phyloP scores from a whole-genome alignment of 2,113 vertebrate genomes.

The Peucedramus taeniatus region DNA sequence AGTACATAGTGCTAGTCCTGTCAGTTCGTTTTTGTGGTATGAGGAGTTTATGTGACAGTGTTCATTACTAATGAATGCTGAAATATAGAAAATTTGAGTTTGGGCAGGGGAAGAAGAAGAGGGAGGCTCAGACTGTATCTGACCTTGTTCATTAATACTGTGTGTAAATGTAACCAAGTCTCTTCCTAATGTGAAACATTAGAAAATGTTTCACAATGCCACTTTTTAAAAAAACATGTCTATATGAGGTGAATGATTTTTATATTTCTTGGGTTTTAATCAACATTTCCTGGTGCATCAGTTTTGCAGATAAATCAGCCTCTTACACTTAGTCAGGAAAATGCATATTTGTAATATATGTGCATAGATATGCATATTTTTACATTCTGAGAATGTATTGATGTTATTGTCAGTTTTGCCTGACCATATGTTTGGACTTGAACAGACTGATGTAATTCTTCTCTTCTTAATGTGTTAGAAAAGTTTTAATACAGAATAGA shows the following conservation, averaged over 20 bases:
- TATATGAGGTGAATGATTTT: neutral
- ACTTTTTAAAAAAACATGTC: neutral
- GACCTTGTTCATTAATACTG: neutral
- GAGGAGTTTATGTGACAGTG: neutral
- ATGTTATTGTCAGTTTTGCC: neutral
- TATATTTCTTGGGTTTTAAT: neutral
- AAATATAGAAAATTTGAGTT: conserved; percentile 10
- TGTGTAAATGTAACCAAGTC: neutral
- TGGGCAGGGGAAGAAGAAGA: neutral
- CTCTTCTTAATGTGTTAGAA: neutral
- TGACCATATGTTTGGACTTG: neutral
- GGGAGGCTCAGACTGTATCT: neutral
- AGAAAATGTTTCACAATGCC: neutral
- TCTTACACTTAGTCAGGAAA: neutral
- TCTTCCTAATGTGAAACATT: too few relatives aligned
- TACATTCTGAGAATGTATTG: neutral
- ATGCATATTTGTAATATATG: neutral
- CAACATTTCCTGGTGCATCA: neutral
- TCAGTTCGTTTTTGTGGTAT: conserved; percentile 9
- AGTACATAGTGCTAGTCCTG: neutral
- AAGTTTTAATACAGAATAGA: neutral
- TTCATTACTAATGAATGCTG: neutral
- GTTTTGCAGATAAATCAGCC: neutral
- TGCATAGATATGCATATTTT: neutral
- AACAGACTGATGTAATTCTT: neutral